Evolutionary conservation across 2,797 vertebrate species (phyloP).

Genomic region (Pangasius larnaudii): DNA sequence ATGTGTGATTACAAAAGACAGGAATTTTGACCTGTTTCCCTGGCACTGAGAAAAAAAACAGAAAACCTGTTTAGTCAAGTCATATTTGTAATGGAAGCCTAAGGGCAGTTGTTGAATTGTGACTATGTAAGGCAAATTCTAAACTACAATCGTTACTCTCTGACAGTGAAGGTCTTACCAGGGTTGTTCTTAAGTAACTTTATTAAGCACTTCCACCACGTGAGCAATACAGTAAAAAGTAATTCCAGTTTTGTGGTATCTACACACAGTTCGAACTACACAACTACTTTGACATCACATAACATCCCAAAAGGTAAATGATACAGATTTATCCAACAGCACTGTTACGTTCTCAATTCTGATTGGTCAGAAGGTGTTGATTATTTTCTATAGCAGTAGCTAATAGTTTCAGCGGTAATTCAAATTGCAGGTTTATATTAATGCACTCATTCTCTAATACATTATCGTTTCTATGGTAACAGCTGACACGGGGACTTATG

Average conservation of each 20-base stretch:
- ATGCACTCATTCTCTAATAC: background rate
- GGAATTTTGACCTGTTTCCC: background rate
- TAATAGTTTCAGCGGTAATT: background rate
- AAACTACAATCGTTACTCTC: background rate
- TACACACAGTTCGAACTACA: background rate
- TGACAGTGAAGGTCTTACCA: background rate
- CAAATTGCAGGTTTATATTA: background rate
- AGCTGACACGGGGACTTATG: background rate
- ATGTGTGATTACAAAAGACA: background rate
- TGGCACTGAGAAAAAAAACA: background rate
- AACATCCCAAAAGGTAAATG: background rate
- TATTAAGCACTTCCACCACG: background rate
- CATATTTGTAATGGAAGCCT: background rate
- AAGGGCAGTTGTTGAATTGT: background rate
- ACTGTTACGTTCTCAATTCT: background rate
- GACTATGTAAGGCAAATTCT: background rate
- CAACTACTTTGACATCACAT: background rate
- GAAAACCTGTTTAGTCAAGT: background rate
- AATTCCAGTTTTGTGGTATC: background rate
- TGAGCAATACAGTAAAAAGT: background rate
- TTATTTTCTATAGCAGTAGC: background rate
- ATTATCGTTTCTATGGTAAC: conserved; percentile 12
- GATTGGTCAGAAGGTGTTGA: background rate
- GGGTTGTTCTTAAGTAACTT: background rate
- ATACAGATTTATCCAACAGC: background rate